Evolutionary conservation across 1,140 invertebrate genomes (phyloP), one percentile per base, ranked within the genome.

Genomic region (Chironomus tepperi): DNA sequence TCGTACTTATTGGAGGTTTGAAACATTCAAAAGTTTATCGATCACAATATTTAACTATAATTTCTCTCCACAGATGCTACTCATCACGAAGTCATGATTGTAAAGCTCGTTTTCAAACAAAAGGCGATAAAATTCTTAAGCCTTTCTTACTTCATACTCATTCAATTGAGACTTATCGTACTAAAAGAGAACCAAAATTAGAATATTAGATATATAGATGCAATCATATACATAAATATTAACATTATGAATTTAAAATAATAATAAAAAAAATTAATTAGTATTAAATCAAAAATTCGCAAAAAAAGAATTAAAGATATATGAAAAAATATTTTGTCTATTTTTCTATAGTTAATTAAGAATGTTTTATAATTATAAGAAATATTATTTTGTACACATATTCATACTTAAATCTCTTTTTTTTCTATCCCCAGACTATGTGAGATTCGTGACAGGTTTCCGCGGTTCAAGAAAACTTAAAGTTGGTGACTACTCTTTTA

Each of bases 381-480:
- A 57, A 15, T 5, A 15, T 5, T 57, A 57, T 57, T 57, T 12
- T 57, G 5, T 9, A 15, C 47, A 57, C 47, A n/a, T 57, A 57
- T n/a, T 57, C 12, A 57, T 70, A 6, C n/a, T 70, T 19, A 18
- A 7, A n/a, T n/a, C n/a, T 18, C 19, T 47, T 74, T 72, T n/a
- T 42, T 57, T n/a, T 21, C 15, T n/a, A 42, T 34, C 64, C 24
- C 76, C 73, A 73, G 73, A 75, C 7, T 82, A 78, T 47, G 81
- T 80, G 74, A 78, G 78, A 6, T 82, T 80, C 74, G 80, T 82
- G 64, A 81, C 80, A 3, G 81, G 81, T 21, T 82, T 82, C 74
- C 81, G 81, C 6, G 81, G 81, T 15, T 81, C 81, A 57, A 80
- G 81, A 7, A 82, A 82, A 73, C 75, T 82, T 7, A 82, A 82